A percentile compares a stretch with the other conserved stretches of the same genome.
These are phyloP conservation scores for Orientallactaga bullata DNA, from an alignment of 2,113 vertebrate genomes.

Conservation along the genomic window DNA sequence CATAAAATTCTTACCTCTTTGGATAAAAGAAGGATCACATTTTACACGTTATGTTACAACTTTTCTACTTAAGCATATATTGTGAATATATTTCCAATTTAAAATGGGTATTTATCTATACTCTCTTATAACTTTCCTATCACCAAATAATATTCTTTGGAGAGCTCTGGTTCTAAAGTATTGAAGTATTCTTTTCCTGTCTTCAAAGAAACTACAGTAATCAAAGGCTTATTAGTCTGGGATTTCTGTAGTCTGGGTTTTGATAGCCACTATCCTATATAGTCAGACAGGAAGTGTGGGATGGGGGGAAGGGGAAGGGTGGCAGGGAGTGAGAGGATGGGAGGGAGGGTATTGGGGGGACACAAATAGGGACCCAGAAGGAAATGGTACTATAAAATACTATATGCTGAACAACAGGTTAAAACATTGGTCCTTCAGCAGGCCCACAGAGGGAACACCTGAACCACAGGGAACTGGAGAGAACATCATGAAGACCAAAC, in stretches of 20 bases:
- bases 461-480: too few relatives aligned
- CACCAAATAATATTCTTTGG: constrained; percentile 41
- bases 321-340: too few relatives aligned
- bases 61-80: background rate
- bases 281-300: background rate
- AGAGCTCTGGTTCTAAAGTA: constrained; percentile 37
- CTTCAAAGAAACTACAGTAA: constrained; percentile 63
- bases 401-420: too few relatives aligned
- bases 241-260: constrained; percentile 20
- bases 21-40: constrained; percentile 27
- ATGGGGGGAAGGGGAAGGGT: background rate
- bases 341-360: background rate
- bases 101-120: background rate
- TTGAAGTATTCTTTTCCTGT: constrained; percentile 29
- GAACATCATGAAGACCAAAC: too few relatives aligned
- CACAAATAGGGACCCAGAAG: too few relatives aligned
- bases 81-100: background rate
- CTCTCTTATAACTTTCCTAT: constrained; percentile 10
- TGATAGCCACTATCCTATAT: background rate
- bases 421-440: too few relatives aligned
- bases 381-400: too few relatives aligned
- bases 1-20: background rate
- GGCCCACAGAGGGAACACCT: too few relatives aligned
- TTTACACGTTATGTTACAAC: background rate
- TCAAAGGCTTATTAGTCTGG: constrained; percentile 47